Evolutionary conservation across 2,888 invertebrate genomes (phyloP).

Genomic region (Dascillus cervinus): DNA sequence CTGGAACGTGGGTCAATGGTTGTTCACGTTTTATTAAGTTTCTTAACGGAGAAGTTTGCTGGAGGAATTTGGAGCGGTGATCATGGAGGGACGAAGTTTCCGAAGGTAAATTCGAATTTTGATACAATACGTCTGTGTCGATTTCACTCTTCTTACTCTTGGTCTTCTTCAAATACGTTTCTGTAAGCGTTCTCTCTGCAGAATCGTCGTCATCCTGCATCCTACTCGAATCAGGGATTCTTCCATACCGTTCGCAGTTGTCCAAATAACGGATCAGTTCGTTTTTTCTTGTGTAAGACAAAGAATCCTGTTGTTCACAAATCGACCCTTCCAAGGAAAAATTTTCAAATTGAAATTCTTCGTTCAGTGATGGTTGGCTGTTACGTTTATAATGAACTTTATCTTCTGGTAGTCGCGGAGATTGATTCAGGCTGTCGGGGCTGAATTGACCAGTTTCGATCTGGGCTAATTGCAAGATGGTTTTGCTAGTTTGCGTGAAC

Average conservation of each 20-base stretch:
- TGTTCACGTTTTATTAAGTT: conserved; percentile 7
- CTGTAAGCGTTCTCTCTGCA: conserved; percentile 19
- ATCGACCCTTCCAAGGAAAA: conserved; percentile 8
- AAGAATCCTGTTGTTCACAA: background rate
- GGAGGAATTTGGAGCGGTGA: conserved; percentile 11
- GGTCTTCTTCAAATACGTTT: conserved; percentile 25
- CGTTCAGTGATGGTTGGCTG: no score
- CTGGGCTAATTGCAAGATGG: conserved; percentile 47
- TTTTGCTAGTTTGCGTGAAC: conserved; percentile 53
- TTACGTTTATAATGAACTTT: background rate
- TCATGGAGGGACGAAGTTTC: background rate
- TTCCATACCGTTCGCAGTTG: conserved; percentile 1
- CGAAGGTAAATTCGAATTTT: background rate
- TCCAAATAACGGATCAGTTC: conserved; percentile 10
- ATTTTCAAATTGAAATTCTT: no score
- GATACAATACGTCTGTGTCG: conserved; percentile 1
- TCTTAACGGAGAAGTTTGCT: conserved; percentile 17
- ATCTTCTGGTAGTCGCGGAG: conserved; percentile 19
- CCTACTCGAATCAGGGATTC: background rate
- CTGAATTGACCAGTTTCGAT: conserved; percentile 25
- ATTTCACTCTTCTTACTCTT: conserved; percentile 12
- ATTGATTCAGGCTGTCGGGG: conserved; percentile 32
- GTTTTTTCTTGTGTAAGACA: conserved; percentile 9
- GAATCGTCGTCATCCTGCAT: background rate
- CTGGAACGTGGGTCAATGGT: background rate